A percentile compares a stretch with the other conserved stretches of the same genome.
Conservation (phyloP, 1,140 invertebrate genomes). For the Drosophila burlai region DNA sequence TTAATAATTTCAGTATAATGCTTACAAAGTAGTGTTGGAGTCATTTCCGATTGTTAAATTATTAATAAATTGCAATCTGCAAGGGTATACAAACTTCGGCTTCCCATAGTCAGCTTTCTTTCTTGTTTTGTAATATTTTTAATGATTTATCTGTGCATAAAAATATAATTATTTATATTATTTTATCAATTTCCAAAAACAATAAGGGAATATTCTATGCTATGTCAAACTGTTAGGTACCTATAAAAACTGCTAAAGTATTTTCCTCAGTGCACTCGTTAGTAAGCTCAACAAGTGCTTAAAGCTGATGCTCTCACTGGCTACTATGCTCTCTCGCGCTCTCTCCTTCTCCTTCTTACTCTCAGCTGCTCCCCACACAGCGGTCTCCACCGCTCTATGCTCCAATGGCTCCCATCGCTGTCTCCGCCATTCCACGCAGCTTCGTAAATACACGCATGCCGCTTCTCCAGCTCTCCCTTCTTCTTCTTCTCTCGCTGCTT, state of each 20-base stretch:
- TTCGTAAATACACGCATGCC: conserved; percentile 80
- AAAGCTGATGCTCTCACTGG: conserved; percentile 9
- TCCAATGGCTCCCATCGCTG: conserved; percentile 41
- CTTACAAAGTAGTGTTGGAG: too few relatives aligned
- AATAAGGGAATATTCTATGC: too few relatives aligned
- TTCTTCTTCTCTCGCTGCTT: conserved; percentile 2
- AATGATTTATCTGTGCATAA: too few relatives aligned
- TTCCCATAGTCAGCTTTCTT: neutral
- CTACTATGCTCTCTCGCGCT: neutral
- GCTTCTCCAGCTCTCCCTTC: conserved; percentile 30
- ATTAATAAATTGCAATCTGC: neutral
- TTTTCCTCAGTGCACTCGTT: conserved; percentile 11
- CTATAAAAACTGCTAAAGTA: neutral
- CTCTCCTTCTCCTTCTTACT: conserved; percentile 1
- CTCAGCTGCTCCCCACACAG: conserved; percentile 12
- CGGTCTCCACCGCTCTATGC: neutral
- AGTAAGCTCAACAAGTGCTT: conserved; percentile 65
- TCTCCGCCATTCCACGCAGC: conserved; percentile 60
- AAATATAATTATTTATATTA: too few relatives aligned
- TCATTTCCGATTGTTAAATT: too few relatives aligned
- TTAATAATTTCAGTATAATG: too few relatives aligned
- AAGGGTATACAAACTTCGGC: neutral
- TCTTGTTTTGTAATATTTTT: neutral
- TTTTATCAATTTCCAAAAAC: too few relatives aligned
- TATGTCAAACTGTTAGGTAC: neutral